Conservation (phyloP, 2,797 vertebrate genomes). For the Sorex maritimensis region DNA sequence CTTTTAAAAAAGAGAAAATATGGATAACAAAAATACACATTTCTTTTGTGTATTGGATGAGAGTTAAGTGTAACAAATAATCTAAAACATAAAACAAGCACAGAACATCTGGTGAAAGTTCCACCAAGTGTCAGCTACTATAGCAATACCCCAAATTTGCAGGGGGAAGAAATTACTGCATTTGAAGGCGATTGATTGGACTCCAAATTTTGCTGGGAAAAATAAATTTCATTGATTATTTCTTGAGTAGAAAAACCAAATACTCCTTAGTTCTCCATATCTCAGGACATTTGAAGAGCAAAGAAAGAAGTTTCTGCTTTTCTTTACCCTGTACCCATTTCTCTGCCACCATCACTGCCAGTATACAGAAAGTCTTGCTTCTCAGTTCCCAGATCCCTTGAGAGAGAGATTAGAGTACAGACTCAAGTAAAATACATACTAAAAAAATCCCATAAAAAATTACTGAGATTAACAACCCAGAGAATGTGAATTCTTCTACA, state of each 20-base stretch:
- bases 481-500: not conserved
- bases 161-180: no score
- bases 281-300: slow-evolving; percentile 9
- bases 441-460: no score
- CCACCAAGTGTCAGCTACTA: not conserved
- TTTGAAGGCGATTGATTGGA: not conserved
- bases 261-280: not conserved
- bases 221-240: not conserved
- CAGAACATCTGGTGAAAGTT: not conserved
- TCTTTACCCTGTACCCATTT: no score
- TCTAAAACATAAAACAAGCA: not conserved
- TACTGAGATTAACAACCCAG: no score
- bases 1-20: not conserved
- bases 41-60: not conserved
- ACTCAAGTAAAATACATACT: not conserved
- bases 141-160: not conserved
- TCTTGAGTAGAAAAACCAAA: slow-evolving; percentile 9
- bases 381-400: not conserved
- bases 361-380: not conserved
- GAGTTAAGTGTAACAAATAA: not conserved
- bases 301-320: not conserved
- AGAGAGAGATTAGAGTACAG: not conserved
- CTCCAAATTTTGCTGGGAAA: slow-evolving; percentile 30
- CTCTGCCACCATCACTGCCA: not conserved
- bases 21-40: not conserved